Evolutionary conservation across 1,140 invertebrate genomes (phyloP).

Genomic region (Zaprionus gabonicus): DNA sequence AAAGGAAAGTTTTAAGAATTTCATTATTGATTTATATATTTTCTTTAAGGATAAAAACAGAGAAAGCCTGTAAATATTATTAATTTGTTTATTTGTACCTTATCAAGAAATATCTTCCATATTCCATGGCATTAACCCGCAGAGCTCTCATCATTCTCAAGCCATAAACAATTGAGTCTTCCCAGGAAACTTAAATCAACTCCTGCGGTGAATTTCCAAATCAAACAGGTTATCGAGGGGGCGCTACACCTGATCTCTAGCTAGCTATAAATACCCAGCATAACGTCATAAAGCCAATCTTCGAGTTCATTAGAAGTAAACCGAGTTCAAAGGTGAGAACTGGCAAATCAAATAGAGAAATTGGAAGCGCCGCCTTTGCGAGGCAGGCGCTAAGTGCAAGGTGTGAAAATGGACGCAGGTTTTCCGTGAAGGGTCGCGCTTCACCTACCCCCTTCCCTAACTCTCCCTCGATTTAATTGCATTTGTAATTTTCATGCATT

Average conservation of each 20-base stretch:
- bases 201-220: not conserved
- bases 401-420: conserved; percentile 61
- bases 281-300: conserved; percentile 50
- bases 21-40: no score
- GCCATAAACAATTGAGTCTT: conserved; percentile 14
- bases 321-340: conserved; percentile 73
- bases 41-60: no score
- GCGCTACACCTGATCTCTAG: conserved; percentile 40
- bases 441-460: not conserved
- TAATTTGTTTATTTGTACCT: no score
- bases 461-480: conserved; percentile 60
- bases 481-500: conserved; percentile 70
- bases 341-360: conserved; percentile 62
- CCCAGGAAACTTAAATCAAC: conserved; percentile 4
- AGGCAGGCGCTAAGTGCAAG: conserved; percentile 64
- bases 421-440: conserved; percentile 15
- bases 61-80: no score
- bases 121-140: not conserved
- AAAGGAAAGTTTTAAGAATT: not conserved
- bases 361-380: conserved; percentile 60
- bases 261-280: conserved; percentile 27
- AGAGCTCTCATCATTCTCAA: not conserved
- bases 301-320: conserved; percentile 75
- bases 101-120: no score
- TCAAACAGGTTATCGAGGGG: conserved; percentile 18